Percentiles rank a stretch among this genome's conserved stretches.
These are phyloP conservation scores for Napeogenes inachia DNA, from an alignment of 2,888 invertebrate species.

Conservation along the genomic window DNA sequence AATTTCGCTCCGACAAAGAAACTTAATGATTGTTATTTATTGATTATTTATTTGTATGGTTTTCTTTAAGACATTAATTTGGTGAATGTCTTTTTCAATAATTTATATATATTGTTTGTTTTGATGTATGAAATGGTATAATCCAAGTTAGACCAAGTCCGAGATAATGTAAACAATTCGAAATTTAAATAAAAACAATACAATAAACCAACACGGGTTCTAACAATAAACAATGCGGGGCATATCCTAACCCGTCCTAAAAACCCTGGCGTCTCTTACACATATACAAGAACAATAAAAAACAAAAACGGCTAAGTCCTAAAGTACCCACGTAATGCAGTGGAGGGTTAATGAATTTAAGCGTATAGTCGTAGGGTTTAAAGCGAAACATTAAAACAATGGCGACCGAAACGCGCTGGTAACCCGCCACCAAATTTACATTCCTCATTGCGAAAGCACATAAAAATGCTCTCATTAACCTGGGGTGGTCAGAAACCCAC, in stretches of 20 bases:
- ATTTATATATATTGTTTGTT: neutral
- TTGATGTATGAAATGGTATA: neutral
- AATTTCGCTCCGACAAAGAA: slow-evolving; percentile 1
- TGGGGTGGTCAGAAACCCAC: slow-evolving; percentile 61
- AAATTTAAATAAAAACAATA: slow-evolving; percentile 5
- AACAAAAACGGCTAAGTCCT: slow-evolving; percentile 54
- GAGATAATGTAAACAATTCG: neutral
- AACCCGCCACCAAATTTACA: slow-evolving; percentile 71
- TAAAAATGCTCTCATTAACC: slow-evolving; percentile 76
- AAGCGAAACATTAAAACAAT: slow-evolving; percentile 63
- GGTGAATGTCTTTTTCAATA: neutral
- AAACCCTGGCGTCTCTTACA: slow-evolving; percentile 27
- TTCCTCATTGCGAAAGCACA: slow-evolving; percentile 74
- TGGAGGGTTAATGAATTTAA: slow-evolving; percentile 64
- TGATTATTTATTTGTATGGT: neutral
- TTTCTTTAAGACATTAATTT: slow-evolving; percentile 17
- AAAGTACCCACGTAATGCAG: slow-evolving; percentile 51
- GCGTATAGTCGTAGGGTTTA: slow-evolving; percentile 58
- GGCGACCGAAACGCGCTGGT: slow-evolving; percentile 61
- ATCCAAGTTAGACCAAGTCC: neutral
- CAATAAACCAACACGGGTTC: slow-evolving; percentile 4
- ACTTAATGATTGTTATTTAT: neutral
- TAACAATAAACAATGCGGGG: slow-evolving; percentile 9
- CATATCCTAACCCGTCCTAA: slow-evolving; percentile 13
- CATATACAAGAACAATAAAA: slow-evolving; percentile 40